These are phyloP conservation scores for Globia sparganii DNA, from an alignment of 2,888 invertebrate genomes.

Conservation along the genomic window DNA sequence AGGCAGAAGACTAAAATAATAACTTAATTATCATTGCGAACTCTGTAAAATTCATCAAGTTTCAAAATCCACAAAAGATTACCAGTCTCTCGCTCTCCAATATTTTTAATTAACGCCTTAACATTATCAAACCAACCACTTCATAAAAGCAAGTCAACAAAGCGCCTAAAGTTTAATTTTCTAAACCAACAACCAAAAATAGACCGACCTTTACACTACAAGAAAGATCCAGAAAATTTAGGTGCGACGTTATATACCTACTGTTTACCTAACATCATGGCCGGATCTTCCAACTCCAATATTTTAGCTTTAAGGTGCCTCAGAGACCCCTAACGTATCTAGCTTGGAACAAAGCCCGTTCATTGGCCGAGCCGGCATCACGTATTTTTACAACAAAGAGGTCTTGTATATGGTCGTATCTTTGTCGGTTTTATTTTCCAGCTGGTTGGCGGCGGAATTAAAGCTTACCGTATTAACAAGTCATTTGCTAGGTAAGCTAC, in stretches of 20 bases:
- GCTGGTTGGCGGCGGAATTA: conserved; percentile 26
- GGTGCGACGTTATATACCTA: conserved; percentile 34
- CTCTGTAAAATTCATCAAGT: neutral
- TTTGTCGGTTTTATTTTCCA: conserved; percentile 55
- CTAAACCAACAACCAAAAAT: conserved; percentile 24
- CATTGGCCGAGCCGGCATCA: conserved; percentile 56
- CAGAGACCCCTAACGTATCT: conserved; percentile 60
- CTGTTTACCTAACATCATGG: conserved; percentile 50
- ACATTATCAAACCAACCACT: conserved; percentile 7
- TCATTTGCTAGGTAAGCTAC: conserved; percentile 8
- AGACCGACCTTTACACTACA: conserved; percentile 3
- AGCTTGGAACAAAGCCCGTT: conserved; percentile 36
- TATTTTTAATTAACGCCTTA: conserved; percentile 14
- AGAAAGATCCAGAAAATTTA: conserved; percentile 38
- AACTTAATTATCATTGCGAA: neutral
- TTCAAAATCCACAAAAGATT: neutral
- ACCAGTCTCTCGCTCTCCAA: neutral
- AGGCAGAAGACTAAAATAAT: neutral
- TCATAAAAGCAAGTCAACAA: conserved; percentile 7
- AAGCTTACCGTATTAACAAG: conserved; percentile 44
- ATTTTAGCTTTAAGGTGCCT: conserved; percentile 63
- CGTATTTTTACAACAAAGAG: conserved; percentile 61
- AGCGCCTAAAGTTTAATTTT: conserved; percentile 19
- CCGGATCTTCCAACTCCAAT: conserved; percentile 46
- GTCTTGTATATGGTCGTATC: conserved; percentile 37